Percentiles rank a stretch among this genome's conserved stretches.
Evolutionary conservation across 2,797 vertebrate species (phyloP).

Genomic region (Chaetodon trifasciatus): DNA sequence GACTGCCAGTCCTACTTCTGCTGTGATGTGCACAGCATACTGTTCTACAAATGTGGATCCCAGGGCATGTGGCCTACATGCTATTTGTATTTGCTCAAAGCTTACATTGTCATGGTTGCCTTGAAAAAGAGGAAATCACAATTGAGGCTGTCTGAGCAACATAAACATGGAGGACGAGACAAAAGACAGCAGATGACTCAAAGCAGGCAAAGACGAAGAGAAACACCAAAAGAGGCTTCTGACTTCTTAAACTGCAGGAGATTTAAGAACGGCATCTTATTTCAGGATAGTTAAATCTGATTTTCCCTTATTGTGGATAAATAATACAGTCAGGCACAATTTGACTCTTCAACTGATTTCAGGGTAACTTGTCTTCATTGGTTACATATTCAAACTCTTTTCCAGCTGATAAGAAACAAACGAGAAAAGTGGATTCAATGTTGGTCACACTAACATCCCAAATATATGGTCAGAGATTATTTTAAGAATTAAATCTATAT

Average conservation of each 20-base stretch:
- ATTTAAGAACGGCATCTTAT: background rate
- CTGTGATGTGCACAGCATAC: constrained; percentile 41
- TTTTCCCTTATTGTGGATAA: background rate
- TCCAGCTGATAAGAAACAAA: background rate
- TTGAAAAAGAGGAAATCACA: constrained; percentile 48
- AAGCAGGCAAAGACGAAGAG: background rate
- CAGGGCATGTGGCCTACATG: constrained; percentile 59
- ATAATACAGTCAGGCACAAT: background rate
- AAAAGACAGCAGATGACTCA: constrained; percentile 8
- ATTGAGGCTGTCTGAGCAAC: constrained; percentile 3
- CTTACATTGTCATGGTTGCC: constrained; percentile 30
- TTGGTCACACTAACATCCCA: background rate
- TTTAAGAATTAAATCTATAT: too few species aligned
- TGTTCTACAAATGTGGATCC: constrained; percentile 50
- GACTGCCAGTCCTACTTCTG: background rate
- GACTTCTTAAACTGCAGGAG: too few species aligned
- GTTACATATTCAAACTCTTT: background rate
- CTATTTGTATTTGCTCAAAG: constrained; percentile 41
- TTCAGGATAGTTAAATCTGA: background rate
- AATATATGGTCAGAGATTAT: too few species aligned
- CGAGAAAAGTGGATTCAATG: background rate
- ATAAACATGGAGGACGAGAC: constrained; percentile 1
- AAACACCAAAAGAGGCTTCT: background rate
- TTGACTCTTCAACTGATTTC: constrained; percentile 6
- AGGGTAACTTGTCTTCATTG: background rate